Percentiles rank a stretch among this genome's conserved stretches.
Conservation (phyloP, 2,888 invertebrate species). For the Diplazon laetatorius region DNA sequence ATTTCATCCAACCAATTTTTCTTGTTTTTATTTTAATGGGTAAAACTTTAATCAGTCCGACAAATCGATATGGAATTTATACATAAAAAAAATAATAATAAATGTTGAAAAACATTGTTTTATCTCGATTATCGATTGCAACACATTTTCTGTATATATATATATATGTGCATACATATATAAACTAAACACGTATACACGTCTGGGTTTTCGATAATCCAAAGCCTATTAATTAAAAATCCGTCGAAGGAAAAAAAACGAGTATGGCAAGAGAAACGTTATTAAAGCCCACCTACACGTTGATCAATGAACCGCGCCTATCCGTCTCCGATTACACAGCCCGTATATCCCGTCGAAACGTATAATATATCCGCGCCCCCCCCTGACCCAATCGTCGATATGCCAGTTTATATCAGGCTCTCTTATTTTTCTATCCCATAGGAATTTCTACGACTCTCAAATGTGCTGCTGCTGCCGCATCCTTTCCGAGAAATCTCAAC, state of each 20-base stretch:
- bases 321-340: constrained; percentile 36
- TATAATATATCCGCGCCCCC: neutral
- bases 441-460: constrained; percentile 26
- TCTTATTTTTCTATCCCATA: constrained; percentile 1
- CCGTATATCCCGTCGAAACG: neutral
- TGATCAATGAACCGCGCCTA: constrained; percentile 48
- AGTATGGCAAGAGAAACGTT: constrained; percentile 42
- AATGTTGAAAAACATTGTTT: neutral
- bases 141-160: constrained; percentile 1
- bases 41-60: no score
- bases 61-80: no score
- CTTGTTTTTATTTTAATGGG: no score
- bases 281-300: constrained; percentile 56
- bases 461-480: neutral
- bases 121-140: constrained; percentile 43
- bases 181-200: no score
- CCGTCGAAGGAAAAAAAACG: constrained; percentile 22
- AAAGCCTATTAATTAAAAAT: constrained; percentile 57
- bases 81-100: no score
- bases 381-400: neutral
- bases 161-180: neutral
- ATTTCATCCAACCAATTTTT: no score
- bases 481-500: constrained; percentile 24
- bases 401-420: constrained; percentile 4
- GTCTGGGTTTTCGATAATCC: constrained; percentile 46